Evolutionary conservation across 2,113 vertebrate species (phyloP).

Genomic region (Lepus americanus): DNA sequence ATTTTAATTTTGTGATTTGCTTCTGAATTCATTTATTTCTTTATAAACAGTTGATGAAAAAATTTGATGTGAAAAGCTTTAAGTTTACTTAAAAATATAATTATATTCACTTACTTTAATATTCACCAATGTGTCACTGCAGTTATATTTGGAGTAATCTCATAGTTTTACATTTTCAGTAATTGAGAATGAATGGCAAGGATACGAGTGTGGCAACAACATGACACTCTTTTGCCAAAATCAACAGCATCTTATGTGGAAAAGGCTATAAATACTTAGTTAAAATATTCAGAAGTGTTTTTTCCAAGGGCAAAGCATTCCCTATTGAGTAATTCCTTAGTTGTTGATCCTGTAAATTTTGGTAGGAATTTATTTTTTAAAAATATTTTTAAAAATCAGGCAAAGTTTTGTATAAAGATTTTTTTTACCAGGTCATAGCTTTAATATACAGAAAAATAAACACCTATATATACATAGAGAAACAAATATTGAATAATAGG

Average conservation of each 20-base stretch:
- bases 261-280: neutral
- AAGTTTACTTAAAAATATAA: slow-evolving; percentile 2
- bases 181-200: neutral
- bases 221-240: neutral
- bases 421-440: neutral
- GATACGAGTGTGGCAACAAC: neutral
- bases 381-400: neutral
- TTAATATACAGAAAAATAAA: neutral
- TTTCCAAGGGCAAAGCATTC: neutral
- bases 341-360: neutral
- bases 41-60: neutral
- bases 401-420: neutral
- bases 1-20: neutral
- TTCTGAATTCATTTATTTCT: neutral
- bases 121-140: neutral
- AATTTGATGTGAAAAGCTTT: slow-evolving; percentile 24
- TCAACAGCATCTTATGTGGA: neutral
- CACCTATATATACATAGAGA: neutral
- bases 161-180: neutral
- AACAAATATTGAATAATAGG: neutral
- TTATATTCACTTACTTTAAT: neutral
- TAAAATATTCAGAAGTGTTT: neutral
- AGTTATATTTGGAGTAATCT: neutral
- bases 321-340: neutral
- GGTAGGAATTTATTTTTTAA: neutral